Percentiles rank a stretch among this genome's conserved stretches.
phyloP scores from a whole-genome alignment of 2,797 vertebrate species.

The Scarus forsteni region DNA sequence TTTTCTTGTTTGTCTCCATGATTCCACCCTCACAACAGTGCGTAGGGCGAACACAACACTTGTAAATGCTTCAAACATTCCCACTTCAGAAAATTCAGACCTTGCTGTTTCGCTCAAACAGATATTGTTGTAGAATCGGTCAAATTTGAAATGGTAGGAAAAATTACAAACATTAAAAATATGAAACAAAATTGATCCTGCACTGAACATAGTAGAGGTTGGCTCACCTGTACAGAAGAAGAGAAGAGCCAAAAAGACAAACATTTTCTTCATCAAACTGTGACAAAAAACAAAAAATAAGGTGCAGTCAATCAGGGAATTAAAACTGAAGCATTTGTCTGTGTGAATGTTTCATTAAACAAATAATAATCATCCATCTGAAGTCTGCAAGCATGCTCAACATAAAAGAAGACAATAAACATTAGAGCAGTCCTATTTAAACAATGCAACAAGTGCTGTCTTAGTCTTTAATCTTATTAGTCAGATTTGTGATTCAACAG shows the following conservation, averaged over 20 bases:
- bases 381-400: not conserved
- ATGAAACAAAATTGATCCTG: too few species aligned
- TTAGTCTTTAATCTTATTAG: not conserved
- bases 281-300: constrained; percentile 29
- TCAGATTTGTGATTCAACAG: constrained; percentile 1
- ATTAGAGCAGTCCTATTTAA: too few species aligned
- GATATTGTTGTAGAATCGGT: too few species aligned
- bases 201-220: not conserved
- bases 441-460: not conserved
- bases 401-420: too few species aligned
- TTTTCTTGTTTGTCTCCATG: too few species aligned
- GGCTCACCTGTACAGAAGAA: constrained; percentile 54
- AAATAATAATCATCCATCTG: not conserved
- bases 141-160: too few species aligned
- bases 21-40: too few species aligned
- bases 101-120: too few species aligned
- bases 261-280: constrained; percentile 40
- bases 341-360: not conserved
- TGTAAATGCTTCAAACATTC: too few species aligned
- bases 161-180: too few species aligned
- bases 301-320: not conserved
- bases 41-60: too few species aligned
- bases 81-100: too few species aligned
- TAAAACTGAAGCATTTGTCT: not conserved
- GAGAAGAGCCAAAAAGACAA: constrained; percentile 34